Evolutionary conservation across 2,888 invertebrate species (phyloP).

Genomic region (Glaucopsyche alexis): DNA sequence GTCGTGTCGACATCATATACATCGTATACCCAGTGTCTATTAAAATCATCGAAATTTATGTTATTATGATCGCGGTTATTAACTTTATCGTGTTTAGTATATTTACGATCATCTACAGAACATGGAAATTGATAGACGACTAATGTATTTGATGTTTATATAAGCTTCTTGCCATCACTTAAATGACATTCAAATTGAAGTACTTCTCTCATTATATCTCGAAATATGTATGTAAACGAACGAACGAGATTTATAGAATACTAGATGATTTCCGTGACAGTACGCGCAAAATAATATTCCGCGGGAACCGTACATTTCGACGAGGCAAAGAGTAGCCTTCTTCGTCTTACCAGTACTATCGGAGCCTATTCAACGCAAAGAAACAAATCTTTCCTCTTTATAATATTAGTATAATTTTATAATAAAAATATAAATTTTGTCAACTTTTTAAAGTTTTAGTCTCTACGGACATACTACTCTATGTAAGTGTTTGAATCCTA

Average conservation of each 20-base stretch:
- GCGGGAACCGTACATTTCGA: too few relatives aligned
- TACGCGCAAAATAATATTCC: too few relatives aligned
- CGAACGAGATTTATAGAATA: too few relatives aligned
- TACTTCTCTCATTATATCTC: not conserved
- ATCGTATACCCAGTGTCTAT: not conserved
- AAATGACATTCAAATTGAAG: not conserved
- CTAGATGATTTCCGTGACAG: too few relatives aligned
- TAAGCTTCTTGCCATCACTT: slow-evolving; percentile 8
- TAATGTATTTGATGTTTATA: not conserved
- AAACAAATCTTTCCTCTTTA: too few relatives aligned
- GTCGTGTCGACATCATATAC: not conserved
- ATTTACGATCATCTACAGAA: slow-evolving; percentile 11
- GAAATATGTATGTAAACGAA: not conserved
- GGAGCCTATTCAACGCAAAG: too few relatives aligned
- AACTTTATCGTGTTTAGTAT: slow-evolving; percentile 1
- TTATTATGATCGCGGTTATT: slow-evolving; percentile 9
- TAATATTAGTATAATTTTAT: too few relatives aligned
- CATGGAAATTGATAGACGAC: slow-evolving; percentile 3
- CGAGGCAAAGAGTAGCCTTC: too few relatives aligned
- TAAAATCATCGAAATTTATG: slow-evolving; percentile 10
- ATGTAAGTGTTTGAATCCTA: slow-evolving; percentile 36
- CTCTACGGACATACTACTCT: slow-evolving; percentile 33
- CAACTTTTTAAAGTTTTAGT: not conserved
- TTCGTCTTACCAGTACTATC: too few relatives aligned
- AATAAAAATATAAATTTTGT: too few relatives aligned